Evolutionary conservation across 2,888 invertebrate species (phyloP).

Genomic region (Drosophila macrospina): DNA sequence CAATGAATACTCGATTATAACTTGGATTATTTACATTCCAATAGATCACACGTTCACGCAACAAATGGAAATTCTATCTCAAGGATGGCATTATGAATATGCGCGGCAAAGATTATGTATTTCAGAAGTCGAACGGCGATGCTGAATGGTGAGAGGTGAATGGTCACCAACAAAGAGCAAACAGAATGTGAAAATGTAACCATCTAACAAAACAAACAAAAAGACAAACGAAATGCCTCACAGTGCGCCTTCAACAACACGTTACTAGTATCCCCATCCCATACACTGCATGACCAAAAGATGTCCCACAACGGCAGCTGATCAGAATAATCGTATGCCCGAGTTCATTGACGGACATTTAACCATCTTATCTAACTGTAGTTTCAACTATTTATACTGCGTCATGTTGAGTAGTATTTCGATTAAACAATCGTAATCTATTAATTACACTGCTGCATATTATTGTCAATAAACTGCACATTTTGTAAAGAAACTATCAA

Average conservation of each 20-base stretch:
- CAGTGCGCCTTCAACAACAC: slow-evolving; percentile 51
- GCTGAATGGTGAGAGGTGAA: slow-evolving; percentile 97
- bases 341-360: slow-evolving; percentile 26
- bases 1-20: too few relatives aligned
- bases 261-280: slow-evolving; percentile 25
- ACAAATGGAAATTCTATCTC: slow-evolving; percentile 99
- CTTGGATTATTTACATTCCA: background rate
- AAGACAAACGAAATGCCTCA: slow-evolving; percentile 65
- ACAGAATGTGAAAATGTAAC: slow-evolving; percentile 20
- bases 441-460: slow-evolving; percentile 54
- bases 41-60: slow-evolving; percentile 97
- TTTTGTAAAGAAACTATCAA: slow-evolving; percentile 13
- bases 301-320: slow-evolving; percentile 24
- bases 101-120: slow-evolving; percentile 98
- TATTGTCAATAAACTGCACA: slow-evolving; percentile 63
- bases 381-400: slow-evolving; percentile 32
- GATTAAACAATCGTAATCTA: slow-evolving; percentile 46
- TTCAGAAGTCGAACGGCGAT: slow-evolving; percentile 99
- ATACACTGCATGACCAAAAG: slow-evolving; percentile 26
- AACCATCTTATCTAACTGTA: slow-evolving; percentile 25
- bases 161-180: slow-evolving; percentile 29
- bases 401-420: slow-evolving; percentile 39
- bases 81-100: slow-evolving; percentile 99
- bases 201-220: slow-evolving; percentile 27
- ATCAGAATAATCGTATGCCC: slow-evolving; percentile 1